Evolutionary conservation across 2,888 invertebrate species (phyloP).

Genomic region (Oligia fasciuncula): DNA sequence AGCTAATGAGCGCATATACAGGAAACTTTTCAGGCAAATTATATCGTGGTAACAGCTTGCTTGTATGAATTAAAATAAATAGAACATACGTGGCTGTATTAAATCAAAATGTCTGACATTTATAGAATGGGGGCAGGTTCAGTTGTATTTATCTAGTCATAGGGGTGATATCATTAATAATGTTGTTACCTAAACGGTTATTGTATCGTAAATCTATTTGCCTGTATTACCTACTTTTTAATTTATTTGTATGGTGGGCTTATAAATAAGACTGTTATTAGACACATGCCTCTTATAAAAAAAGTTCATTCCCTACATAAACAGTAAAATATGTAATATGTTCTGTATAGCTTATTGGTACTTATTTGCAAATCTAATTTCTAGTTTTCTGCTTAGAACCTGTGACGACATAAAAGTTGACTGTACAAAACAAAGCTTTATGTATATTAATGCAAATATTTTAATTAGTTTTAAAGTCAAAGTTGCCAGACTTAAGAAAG

Average conservation of each 20-base stretch:
- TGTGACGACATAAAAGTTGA: background rate
- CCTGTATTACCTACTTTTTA: conserved; percentile 15
- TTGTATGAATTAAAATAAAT: background rate
- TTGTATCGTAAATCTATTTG: conserved; percentile 12
- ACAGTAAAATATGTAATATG: background rate
- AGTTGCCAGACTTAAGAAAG: background rate
- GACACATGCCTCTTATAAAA: background rate
- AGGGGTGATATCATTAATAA: conserved; percentile 20
- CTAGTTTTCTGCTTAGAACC: background rate
- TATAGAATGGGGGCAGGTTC: conserved; percentile 11
- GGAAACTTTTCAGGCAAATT: background rate
- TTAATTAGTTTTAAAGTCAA: background rate
- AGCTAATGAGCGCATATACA: background rate
- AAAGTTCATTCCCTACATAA: background rate
- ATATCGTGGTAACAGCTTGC: background rate
- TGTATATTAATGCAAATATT: background rate
- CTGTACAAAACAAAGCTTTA: background rate
- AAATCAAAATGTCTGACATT: background rate
- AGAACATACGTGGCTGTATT: background rate
- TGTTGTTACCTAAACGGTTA: background rate
- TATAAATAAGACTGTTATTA: background rate
- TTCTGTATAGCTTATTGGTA: too few species aligned
- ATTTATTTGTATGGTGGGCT: conserved; percentile 17
- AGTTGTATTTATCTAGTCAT: conserved; percentile 1
- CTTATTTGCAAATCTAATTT: background rate